These are phyloP conservation scores for Chorisops tibialis DNA, from an alignment of 2,888 invertebrate genomes.

Conservation along the genomic window DNA sequence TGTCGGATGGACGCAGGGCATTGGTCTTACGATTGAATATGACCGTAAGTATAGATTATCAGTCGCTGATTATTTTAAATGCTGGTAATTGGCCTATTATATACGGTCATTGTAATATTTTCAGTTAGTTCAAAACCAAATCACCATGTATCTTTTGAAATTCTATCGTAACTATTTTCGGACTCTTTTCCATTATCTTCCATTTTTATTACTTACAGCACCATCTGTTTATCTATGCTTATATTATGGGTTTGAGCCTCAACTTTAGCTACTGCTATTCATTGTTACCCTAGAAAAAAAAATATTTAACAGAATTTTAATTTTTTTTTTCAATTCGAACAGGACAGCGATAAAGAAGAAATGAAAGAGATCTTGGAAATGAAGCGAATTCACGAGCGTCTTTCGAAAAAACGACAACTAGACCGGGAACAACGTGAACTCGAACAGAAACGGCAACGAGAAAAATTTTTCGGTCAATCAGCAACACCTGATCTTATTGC, in stretches of 20 bases:
- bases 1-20: constrained; percentile 83
- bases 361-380: constrained; percentile 91
- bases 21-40: constrained; percentile 85
- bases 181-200: too few relatives aligned
- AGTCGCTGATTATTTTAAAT: too few relatives aligned
- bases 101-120: too few relatives aligned
- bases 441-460: constrained; percentile 36
- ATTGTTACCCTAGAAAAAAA: too few relatives aligned
- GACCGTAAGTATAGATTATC: constrained; percentile 61
- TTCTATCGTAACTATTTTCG: too few relatives aligned
- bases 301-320: background rate
- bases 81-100: too few relatives aligned
- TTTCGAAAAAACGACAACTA: constrained; percentile 65
- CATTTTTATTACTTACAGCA: too few relatives aligned
- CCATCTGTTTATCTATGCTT: too few relatives aligned
- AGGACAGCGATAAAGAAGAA: constrained; percentile 92
- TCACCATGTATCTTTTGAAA: too few relatives aligned
- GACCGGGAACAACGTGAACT: constrained; percentile 46
- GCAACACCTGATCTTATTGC: constrained; percentile 5
- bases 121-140: background rate
- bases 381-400: constrained; percentile 78
- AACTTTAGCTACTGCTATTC: background rate
- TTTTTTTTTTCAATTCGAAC: constrained; percentile 36
- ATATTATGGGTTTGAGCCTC: background rate
- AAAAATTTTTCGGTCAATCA: constrained; percentile 13